Percentiles rank a stretch among this genome's conserved stretches.
phyloP scores from a whole-genome alignment of 1,140 invertebrate species.

The Saccostrea cuccullata region DNA sequence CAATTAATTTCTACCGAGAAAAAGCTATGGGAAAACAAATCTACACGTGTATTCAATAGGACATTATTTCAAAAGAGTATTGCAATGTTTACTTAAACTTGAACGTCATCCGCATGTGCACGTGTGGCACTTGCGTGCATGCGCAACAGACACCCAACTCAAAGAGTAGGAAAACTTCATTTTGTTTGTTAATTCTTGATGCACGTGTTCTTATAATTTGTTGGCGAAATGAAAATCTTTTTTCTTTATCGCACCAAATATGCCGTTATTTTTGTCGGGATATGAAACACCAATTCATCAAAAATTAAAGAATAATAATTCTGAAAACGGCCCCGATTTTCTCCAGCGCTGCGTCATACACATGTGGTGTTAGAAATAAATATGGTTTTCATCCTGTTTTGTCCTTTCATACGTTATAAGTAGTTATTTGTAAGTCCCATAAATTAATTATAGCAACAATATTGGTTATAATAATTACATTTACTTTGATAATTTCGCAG shows the following conservation, averaged over 20 bases:
- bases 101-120: not conserved
- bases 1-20: conserved; percentile 32
- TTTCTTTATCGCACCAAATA: conserved; percentile 7
- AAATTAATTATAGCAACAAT: too few species aligned
- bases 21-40: conserved; percentile 26
- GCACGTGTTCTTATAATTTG: not conserved
- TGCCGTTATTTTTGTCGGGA: not conserved
- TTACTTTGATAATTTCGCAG: too few species aligned
- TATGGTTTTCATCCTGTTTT: too few species aligned
- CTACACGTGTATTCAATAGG: conserved; percentile 21
- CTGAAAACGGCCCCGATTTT: not conserved
- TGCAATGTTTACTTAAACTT: conserved; percentile 36
- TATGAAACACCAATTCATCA: not conserved
- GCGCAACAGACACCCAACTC: conserved; percentile 14
- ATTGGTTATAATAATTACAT: too few species aligned
- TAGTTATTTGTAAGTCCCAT: too few species aligned
- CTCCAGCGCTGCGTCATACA: not conserved
- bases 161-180: conserved; percentile 23
- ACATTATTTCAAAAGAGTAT: conserved; percentile 26
- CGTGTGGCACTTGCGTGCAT: conserved; percentile 1
- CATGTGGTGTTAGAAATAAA: too few species aligned
- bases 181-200: conserved; percentile 23
- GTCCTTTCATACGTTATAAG: too few species aligned
- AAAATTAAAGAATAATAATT: conserved; percentile 8
- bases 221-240: conserved; percentile 34